A percentile compares a stretch with the other conserved stretches of the same genome.
phyloP scores from a whole-genome alignment of 2,113 vertebrate species.

The Cepphus grylle region DNA sequence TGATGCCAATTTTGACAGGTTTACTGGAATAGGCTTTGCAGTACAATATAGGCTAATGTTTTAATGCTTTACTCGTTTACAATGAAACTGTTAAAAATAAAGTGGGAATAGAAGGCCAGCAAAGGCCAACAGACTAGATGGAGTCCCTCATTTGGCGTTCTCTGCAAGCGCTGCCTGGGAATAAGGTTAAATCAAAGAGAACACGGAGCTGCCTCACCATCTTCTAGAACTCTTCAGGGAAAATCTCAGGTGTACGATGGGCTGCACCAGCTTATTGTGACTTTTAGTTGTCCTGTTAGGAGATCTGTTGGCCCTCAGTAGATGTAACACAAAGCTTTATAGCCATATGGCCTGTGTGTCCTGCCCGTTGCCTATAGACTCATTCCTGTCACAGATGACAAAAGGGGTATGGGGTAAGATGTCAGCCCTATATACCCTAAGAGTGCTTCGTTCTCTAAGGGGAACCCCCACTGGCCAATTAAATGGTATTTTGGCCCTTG shows the following conservation, averaged over 20 bases:
- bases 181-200: not conserved
- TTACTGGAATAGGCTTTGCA: constrained; percentile 51
- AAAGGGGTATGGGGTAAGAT: not conserved
- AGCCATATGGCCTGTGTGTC: not conserved
- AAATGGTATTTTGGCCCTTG: not conserved
- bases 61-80: constrained; percentile 37
- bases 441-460: not conserved
- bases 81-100: constrained; percentile 10
- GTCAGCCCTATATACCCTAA: not conserved
- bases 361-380: not conserved
- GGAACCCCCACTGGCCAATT: not conserved
- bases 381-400: not conserved
- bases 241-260: not conserved
- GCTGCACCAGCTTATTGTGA: not conserved
- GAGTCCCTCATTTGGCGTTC: not conserved
- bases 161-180: not conserved
- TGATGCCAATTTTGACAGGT: constrained; percentile 53
- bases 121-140: not conserved
- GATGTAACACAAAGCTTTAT: not conserved
- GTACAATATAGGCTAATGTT: constrained; percentile 39
- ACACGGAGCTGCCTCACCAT: not conserved
- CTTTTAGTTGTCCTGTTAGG: not conserved
- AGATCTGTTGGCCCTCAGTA: not conserved
- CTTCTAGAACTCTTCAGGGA: not conserved
- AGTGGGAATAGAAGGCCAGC: constrained; percentile 4